These are phyloP conservation scores for Mythimna loreyi DNA, from an alignment of 2,888 invertebrate genomes.

Conservation along the genomic window DNA sequence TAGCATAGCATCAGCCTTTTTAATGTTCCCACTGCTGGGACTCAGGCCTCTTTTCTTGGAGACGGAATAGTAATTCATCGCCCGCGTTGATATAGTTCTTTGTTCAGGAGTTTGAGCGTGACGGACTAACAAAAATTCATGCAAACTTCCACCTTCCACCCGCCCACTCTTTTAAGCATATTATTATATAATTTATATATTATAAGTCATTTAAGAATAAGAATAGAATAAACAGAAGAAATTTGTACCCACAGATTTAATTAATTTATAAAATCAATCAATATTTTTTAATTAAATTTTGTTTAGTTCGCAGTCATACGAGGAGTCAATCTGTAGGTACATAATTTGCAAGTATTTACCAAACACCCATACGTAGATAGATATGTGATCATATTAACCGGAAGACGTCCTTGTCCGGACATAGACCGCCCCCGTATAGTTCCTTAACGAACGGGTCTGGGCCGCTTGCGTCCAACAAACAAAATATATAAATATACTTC, in stretches of 20 bases:
- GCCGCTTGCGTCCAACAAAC: slow-evolving; percentile 57
- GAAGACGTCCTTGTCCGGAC: slow-evolving; percentile 34
- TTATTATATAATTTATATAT: too few species aligned
- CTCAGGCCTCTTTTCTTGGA: too few species aligned
- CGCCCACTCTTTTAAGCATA: too few species aligned
- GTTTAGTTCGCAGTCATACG: background rate
- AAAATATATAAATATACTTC: slow-evolving; percentile 41
- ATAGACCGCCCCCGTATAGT: slow-evolving; percentile 38
- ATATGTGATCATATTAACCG: slow-evolving; percentile 53
- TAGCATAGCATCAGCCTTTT: too few species aligned
- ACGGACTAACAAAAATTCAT: too few species aligned
- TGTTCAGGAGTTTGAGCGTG: too few species aligned
- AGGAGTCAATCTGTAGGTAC: slow-evolving; percentile 24
- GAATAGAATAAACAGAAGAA: background rate
- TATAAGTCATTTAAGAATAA: background rate
- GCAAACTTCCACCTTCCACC: too few species aligned
- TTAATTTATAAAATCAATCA: background rate
- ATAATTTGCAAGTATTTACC: slow-evolving; percentile 44
- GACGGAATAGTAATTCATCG: too few species aligned
- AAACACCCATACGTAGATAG: slow-evolving; percentile 46
- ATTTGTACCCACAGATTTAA: slow-evolving; percentile 15
- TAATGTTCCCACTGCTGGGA: too few species aligned
- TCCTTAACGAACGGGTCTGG: slow-evolving; percentile 44
- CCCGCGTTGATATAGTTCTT: too few species aligned
- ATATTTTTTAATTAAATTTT: background rate